Evolutionary conservation across 2,888 invertebrate genomes (phyloP).

Genomic region (Teleogryllus oceanicus): DNA sequence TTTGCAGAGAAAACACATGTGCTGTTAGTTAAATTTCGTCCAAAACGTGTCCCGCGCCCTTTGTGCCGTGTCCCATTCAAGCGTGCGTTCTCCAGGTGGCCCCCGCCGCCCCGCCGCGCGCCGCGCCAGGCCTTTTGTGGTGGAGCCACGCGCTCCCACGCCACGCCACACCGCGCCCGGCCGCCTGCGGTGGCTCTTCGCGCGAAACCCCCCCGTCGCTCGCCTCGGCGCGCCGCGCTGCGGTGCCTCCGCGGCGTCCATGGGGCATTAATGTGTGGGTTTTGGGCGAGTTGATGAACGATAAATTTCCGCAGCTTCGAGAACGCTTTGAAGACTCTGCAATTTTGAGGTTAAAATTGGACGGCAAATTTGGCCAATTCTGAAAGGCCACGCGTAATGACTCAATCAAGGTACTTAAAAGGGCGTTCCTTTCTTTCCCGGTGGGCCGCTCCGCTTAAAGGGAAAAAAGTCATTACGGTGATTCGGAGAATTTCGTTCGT

Average conservation of each 20-base stretch:
- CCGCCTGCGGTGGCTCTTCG: background rate
- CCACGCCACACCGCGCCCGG: background rate
- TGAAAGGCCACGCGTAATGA: background rate
- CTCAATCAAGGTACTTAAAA: constrained; percentile 4
- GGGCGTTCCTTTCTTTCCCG: background rate
- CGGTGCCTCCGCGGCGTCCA: background rate
- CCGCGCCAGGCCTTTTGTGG: background rate
- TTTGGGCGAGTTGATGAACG: background rate
- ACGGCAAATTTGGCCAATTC: constrained; percentile 18
- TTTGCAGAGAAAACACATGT: too few relatives aligned
- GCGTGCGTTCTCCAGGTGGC: too few relatives aligned
- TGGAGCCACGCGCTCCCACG: background rate
- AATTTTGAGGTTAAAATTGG: constrained; percentile 12
- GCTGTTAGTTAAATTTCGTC: too few relatives aligned
- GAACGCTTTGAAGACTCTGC: background rate
- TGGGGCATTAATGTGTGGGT: background rate
- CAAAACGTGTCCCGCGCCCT: too few relatives aligned
- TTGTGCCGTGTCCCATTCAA: too few relatives aligned
- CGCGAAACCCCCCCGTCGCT: background rate
- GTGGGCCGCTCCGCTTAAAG: background rate
- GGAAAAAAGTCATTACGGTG: constrained; percentile 8
- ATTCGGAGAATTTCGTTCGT: background rate
- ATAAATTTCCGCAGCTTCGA: background rate
- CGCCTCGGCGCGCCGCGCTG: background rate
- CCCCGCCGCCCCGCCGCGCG: background rate